These are phyloP conservation scores for Caenorhabditis sinica DNA, from an alignment of 2,888 invertebrate genomes.

Conservation along the genomic window DNA sequence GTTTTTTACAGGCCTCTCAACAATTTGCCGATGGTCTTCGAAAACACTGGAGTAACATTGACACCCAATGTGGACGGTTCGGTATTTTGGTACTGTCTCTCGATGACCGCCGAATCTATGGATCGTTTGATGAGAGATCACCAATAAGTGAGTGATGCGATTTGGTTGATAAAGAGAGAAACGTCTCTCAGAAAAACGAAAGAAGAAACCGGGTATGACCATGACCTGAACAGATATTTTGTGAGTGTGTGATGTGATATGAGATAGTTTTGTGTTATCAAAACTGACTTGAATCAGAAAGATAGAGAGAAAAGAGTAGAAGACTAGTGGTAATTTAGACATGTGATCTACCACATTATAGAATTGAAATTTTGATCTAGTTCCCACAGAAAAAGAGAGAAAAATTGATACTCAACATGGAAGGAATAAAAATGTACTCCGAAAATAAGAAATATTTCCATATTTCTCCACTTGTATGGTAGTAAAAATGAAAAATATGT, in stretches of 20 bases:
- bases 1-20: constrained; percentile 71
- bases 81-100: constrained; percentile 71
- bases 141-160: constrained; percentile 66
- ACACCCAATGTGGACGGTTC: constrained; percentile 71
- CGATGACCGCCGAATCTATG: constrained; percentile 70
- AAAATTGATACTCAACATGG: too few relatives aligned
- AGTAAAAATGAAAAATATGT: too few relatives aligned
- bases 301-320: too few relatives aligned
- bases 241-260: background rate
- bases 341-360: background rate
- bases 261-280: background rate
- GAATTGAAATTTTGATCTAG: too few relatives aligned
- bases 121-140: constrained; percentile 67
- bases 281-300: background rate
- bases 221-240: constrained; percentile 4
- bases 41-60: constrained; percentile 71
- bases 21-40: constrained; percentile 70
- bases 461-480: too few relatives aligned
- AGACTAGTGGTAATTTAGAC: background rate
- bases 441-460: too few relatives aligned
- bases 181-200: background rate
- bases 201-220: background rate
- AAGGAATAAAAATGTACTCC: too few relatives aligned
- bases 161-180: constrained; percentile 4
- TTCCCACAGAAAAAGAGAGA: too few relatives aligned